Percentiles rank a stretch among this genome's conserved stretches.
These are phyloP conservation scores for Arrhopalites spinosus DNA, from an alignment of 2,888 invertebrate species.

Conservation along the genomic window DNA sequence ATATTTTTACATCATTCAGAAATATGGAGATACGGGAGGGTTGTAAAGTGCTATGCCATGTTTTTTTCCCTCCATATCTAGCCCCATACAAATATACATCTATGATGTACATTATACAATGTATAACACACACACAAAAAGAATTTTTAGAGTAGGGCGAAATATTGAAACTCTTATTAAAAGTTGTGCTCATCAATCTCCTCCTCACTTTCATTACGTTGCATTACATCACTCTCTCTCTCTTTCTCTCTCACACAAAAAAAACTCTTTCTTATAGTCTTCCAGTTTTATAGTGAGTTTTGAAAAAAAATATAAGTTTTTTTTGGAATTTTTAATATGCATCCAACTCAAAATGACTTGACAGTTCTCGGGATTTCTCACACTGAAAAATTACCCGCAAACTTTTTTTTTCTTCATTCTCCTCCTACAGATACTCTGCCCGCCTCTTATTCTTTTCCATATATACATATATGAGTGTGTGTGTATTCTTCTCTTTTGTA, in stretches of 20 bases:
- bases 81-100: too few relatives aligned
- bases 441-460: too few relatives aligned
- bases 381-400: constrained; percentile 26
- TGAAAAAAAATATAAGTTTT: constrained; percentile 27
- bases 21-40: constrained; percentile 6
- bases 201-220: constrained; percentile 38
- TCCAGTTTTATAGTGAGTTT: background rate
- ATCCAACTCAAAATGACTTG: constrained; percentile 27
- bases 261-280: too few relatives aligned
- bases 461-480: background rate
- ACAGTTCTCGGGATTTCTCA: constrained; percentile 22
- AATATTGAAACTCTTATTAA: constrained; percentile 49
- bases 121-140: background rate
- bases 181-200: constrained; percentile 45
- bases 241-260: background rate
- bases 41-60: background rate
- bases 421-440: background rate
- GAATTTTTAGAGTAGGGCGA: constrained; percentile 19
- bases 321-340: constrained; percentile 35
- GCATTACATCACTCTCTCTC: constrained; percentile 23
- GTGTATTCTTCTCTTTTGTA: background rate
- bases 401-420: background rate
- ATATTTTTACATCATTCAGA: constrained; percentile 20
- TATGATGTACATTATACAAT: background rate
- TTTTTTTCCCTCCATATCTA: background rate